Evolutionary conservation across 37 sponge, comb jelly and placozoan genomes (phyloP).

Genomic region (Agelas oroides): DNA sequence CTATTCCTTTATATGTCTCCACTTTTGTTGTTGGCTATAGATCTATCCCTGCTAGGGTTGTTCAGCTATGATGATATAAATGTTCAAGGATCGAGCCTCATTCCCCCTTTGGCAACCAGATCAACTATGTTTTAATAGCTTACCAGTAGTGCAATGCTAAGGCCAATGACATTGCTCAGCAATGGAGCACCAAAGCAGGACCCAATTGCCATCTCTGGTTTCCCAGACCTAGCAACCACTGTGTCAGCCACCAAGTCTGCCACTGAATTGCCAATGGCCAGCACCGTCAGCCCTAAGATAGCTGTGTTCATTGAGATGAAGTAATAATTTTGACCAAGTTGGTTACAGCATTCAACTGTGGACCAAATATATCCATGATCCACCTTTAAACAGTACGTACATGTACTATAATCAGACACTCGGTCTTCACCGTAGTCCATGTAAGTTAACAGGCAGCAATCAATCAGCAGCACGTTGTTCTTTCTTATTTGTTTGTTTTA

Average conservation of each 20-base stretch:
- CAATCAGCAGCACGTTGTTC: too few species aligned
- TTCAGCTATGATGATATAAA: too few species aligned
- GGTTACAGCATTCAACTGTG: background rate
- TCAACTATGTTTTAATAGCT: background rate
- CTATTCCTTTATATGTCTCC: too few species aligned
- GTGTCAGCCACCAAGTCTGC: constrained; percentile 87
- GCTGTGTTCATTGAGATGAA: constrained; percentile 30
- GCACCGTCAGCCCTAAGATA: constrained; percentile 81
- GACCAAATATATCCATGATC: background rate
- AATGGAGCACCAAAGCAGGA: constrained; percentile 88
- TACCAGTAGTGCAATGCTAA: constrained; percentile 79
- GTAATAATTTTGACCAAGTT: background rate
- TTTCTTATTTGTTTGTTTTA: too few species aligned
- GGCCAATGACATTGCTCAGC: constrained; percentile 79
- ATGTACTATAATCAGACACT: too few species aligned
- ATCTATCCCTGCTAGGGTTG: too few species aligned
- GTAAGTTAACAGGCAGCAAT: too few species aligned
- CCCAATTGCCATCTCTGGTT: constrained; percentile 82
- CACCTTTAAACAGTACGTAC: too few species aligned
- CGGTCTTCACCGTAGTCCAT: too few species aligned
- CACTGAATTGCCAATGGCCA: constrained; percentile 84
- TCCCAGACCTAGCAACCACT: constrained; percentile 67
- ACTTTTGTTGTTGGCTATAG: too few species aligned
- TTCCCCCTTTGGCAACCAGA: too few species aligned
- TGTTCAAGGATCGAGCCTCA: too few species aligned